Evolutionary conservation across 2,888 invertebrate species (phyloP).

Genomic region (Acrobasis suavella): DNA sequence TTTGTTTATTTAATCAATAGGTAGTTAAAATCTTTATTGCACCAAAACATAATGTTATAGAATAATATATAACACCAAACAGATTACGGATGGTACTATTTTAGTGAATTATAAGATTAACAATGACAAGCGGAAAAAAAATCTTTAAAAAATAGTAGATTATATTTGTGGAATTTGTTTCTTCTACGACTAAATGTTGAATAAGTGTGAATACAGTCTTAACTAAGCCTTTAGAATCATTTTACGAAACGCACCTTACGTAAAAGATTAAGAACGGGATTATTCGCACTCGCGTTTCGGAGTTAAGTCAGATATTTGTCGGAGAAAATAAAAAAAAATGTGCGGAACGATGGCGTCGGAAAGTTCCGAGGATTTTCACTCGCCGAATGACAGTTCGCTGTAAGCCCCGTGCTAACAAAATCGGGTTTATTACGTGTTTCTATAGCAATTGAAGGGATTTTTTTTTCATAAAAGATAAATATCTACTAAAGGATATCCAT

Average conservation of each 20-base stretch:
- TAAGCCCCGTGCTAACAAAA: slow-evolving; percentile 48
- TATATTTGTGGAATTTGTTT: no score
- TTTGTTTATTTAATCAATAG: no score
- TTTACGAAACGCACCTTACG: slow-evolving; percentile 10
- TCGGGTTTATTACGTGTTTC: slow-evolving; percentile 40
- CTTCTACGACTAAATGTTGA: no score
- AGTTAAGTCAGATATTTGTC: slow-evolving; percentile 23
- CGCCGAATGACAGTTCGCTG: slow-evolving; percentile 52
- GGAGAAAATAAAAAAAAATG: slow-evolving; percentile 31
- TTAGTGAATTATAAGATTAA: no score
- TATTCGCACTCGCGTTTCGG: slow-evolving; percentile 17
- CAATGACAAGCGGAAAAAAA: no score
- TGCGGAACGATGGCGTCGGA: slow-evolving; percentile 41
- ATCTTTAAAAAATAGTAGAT: no score
- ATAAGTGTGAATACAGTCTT: neutral
- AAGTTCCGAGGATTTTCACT: slow-evolving; percentile 48
- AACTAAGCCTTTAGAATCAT: neutral
- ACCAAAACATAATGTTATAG: no score
- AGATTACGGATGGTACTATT: no score
- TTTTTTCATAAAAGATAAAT: no score
- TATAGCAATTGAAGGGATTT: slow-evolving; percentile 26
- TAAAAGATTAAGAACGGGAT: slow-evolving; percentile 23
- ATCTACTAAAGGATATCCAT: no score
- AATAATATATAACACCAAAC: no score
- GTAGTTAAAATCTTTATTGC: no score